A percentile compares a stretch with the other conserved stretches of the same genome.
Evolutionary conservation across 37 sponge, comb jelly and placozoan genomes (phyloP).

Genomic region (Axinella damicornis): DNA sequence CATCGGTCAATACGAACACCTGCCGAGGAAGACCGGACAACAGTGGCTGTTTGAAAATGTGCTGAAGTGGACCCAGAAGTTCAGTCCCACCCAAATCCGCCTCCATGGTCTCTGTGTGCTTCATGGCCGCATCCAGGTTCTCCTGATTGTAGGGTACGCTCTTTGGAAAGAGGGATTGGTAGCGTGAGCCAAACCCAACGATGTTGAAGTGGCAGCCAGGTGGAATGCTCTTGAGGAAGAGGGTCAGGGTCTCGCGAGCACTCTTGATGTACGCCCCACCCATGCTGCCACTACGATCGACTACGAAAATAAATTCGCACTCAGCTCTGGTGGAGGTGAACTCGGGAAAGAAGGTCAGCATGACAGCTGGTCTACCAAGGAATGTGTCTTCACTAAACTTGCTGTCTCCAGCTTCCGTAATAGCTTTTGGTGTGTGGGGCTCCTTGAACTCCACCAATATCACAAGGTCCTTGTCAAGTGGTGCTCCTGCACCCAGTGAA

Average conservation of each 20-base stretch:
- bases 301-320: constrained; percentile 81
- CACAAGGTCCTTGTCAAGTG: constrained; percentile 65
- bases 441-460: constrained; percentile 44
- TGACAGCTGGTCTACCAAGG: constrained; percentile 63
- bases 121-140: constrained; percentile 65
- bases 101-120: constrained; percentile 53
- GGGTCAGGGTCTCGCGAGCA: constrained; percentile 77
- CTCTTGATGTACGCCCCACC: constrained; percentile 66
- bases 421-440: constrained; percentile 63
- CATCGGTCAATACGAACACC: constrained; percentile 86
- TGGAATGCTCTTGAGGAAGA: constrained; percentile 87
- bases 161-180: constrained; percentile 52
- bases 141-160: constrained; percentile 73
- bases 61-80: constrained; percentile 65
- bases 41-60: constrained; percentile 52
- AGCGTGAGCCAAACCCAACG: constrained; percentile 80
- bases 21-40: constrained; percentile 65
- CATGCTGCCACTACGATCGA: constrained; percentile 93
- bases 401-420: constrained; percentile 45
- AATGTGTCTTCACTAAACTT: constrained; percentile 10
- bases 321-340: constrained; percentile 35
- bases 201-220: constrained; percentile 86
- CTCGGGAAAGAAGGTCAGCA: constrained; percentile 78
- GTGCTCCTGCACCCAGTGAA: constrained; percentile 16
- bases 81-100: constrained; percentile 84